Base-by-base conservation (phyloP, 2,113 vertebrate genomes). In the Aramus guarauna region DNA sequence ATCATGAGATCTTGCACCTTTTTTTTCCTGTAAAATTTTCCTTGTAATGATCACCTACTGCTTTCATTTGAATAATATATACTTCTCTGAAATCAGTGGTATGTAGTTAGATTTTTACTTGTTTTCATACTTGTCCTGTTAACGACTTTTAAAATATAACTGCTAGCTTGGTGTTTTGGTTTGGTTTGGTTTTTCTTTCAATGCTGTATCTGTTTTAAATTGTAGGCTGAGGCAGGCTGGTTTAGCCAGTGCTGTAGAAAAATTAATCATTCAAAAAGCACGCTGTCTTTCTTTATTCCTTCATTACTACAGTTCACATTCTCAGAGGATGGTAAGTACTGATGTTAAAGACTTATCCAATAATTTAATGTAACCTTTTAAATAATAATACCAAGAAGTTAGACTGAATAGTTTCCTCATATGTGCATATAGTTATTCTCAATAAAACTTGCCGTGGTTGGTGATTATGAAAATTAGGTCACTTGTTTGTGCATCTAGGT, bases 251-350 rank as follows among this genome's bases (percentile, higher is more conserved):
- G 99, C 48, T 99, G 99, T 95, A 97, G 98, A 88, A 99, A 99
- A 97, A 99, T 99, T 90, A 99, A 99, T 97, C 99, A 99, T 97
- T 99, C 99, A 15, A 99, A 99, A 97, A 99, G 99, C 36, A 83
- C 98, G 0, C 97, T 99, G 75, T 99, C 99, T 87, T 99, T 99
- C 95, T 99, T 99, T 45, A 76, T 99, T 85, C 99, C 99, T 34
- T 99, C 99, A 0, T 97, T 99, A 84, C 98, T 99, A 15, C 99
- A 99, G 82, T 99, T 99, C 95, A 99, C 99, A 1, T 99, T 99
- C 90, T 99, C 99, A 69, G 99, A 99, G 96, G 99, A 99, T 71
- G 99, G 99, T 99, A 91, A 97, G 98, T 96, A 90, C 81, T 68
- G 11, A 48, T 79, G 7, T 32, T 55, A 7, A 87, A 59, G 34